Base-by-base conservation (phyloP, 2,113 vertebrate species). In the Origma solitaria region DNA sequence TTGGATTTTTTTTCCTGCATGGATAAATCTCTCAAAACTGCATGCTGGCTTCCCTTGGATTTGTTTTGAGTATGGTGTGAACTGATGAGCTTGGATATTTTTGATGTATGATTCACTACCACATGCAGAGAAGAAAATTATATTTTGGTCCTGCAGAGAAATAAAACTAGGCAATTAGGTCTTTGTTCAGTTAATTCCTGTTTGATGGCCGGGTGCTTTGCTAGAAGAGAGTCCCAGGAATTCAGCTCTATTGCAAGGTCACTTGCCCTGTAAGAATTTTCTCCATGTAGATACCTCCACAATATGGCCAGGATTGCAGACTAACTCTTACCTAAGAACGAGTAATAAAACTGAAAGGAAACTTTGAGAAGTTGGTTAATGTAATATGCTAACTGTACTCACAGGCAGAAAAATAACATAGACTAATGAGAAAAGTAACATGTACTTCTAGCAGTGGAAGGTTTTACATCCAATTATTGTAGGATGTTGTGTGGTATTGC, bases 51-150 rank as follows among this genome's bases (percentile, higher is more conserved):
- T 96, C 87, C 82, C 71, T 79, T 93, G 82, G 92, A 88, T 92
- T 94, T 94, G 92, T 92, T 97, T 65, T 75, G 93, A 93, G 49
- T 81, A 18, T 71, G 56, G 85, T 94, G 68, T 88, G 90, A 92
- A 90, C 69, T 92, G 90, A 95, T 95, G 95, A 96, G 90, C 90
- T 86, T 73, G 85, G 92, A 73, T 96, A 96, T 96, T 96, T 97
- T 96, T 96, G 95, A 94, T 96, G 90, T 97, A 95, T 96, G 96
- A 96, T 96, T 97, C 96, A 96, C 86, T 93, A 96, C 94, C 94
- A 90, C 95, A 96, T 64, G 85, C 86, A 94, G 95, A 69, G 92
- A 91, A 85, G 90, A 94, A 95, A 96, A 97, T 95, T 92, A 60
- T 96, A 92, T 93, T 97, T 96, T 94, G 73, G 92, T 97, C 94